Percentiles rank a stretch among this genome's conserved stretches.
These are phyloP conservation scores for Pantherophis guttatus DNA, from an alignment of 2,113 vertebrate species.

Conservation along the genomic window DNA sequence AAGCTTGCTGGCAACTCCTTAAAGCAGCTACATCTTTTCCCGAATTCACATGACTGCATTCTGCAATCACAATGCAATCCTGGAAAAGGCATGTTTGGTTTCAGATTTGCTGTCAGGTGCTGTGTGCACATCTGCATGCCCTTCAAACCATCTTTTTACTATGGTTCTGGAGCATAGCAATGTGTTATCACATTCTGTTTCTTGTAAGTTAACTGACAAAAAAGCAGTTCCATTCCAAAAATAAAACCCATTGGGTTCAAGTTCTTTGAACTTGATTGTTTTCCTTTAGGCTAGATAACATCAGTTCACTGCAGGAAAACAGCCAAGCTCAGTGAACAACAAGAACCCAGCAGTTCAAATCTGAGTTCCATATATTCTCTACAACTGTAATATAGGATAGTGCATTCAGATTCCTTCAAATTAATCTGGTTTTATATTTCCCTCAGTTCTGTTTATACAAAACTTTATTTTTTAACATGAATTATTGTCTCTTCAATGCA, in stretches of 20 bases:
- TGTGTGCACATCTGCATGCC: not conserved
- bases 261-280: not conserved
- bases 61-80: not conserved
- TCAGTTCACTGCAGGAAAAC: not conserved
- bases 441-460: not conserved
- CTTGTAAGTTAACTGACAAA: not conserved
- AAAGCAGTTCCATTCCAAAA: not conserved
- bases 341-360: not conserved
- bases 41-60: not conserved
- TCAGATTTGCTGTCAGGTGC: not conserved
- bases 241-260: not conserved
- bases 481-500: accelerated
- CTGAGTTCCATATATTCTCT: not conserved
- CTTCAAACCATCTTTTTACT: not conserved
- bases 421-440: not conserved
- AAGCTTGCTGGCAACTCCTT: not conserved
- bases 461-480: not conserved
- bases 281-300: not conserved
- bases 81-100: not conserved
- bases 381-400: not conserved
- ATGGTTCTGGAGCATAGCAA: not conserved
- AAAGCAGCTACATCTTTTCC: not conserved
- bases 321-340: not conserved
- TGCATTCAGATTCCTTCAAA: not conserved
- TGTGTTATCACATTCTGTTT: not conserved